Conservation (phyloP, 2,797 vertebrate species). For the Etheostoma nigrum region DNA sequence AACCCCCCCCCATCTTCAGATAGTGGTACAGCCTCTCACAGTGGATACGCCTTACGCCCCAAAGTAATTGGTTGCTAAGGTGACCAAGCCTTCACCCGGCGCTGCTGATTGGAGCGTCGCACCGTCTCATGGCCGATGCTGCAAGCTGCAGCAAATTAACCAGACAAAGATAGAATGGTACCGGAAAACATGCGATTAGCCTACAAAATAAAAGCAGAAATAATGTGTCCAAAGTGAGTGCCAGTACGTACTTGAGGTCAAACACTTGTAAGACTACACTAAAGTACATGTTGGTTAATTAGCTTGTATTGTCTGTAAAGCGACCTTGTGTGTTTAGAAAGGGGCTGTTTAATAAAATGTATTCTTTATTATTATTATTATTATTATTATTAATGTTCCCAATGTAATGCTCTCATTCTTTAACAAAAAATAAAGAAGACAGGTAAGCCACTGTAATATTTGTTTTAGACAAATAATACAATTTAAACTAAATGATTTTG, state of each 20-base stretch:
- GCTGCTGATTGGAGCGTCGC: constrained; percentile 78
- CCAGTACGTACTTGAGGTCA: neutral
- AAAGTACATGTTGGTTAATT: too few relatives aligned
- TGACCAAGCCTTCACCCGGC: constrained; percentile 48
- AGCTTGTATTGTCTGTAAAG: too few relatives aligned
- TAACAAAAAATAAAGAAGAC: neutral
- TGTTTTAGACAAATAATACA: neutral
- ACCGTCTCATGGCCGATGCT: constrained; percentile 71
- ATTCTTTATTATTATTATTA: too few relatives aligned
- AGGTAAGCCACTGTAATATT: neutral
- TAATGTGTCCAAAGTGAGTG: fast-evolving
- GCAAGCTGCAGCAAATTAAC: constrained; percentile 30
- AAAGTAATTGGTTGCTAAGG: constrained; percentile 75
- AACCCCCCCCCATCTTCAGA: constrained; percentile 28
- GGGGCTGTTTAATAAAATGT: too few relatives aligned
- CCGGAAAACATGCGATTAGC: neutral
- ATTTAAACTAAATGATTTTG: too few relatives aligned
- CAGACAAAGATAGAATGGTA: fast-evolving
- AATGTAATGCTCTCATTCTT: neutral
- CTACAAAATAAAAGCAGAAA: constrained; percentile 52
- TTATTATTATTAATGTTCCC: too few relatives aligned
- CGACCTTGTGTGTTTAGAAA: too few relatives aligned
- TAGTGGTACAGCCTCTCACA: constrained; percentile 75
- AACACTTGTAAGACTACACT: neutral
- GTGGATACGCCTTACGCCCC: constrained; percentile 72